Evolutionary conservation across 2,113 vertebrate genomes (phyloP).

Genomic region (Leptosomus discolor): DNA sequence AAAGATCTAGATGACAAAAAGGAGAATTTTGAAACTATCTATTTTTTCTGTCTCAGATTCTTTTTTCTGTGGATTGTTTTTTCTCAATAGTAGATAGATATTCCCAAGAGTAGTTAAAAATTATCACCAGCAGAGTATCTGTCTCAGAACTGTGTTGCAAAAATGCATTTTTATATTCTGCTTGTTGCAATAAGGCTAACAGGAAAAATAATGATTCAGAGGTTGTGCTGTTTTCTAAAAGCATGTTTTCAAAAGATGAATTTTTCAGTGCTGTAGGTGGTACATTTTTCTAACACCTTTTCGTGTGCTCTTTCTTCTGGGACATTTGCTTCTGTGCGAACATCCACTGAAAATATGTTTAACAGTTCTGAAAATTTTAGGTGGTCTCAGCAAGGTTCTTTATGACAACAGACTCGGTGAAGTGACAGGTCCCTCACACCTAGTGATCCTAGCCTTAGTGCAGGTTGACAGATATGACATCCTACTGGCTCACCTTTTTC

Average conservation of each 20-base stretch:
- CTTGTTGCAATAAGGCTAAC: not conserved
- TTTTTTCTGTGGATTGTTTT: not conserved
- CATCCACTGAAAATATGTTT: not conserved
- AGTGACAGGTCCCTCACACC: not conserved
- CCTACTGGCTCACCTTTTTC: slow-evolving; percentile 73
- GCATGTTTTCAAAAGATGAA: not conserved
- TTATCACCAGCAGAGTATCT: not conserved
- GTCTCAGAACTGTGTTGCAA: not conserved
- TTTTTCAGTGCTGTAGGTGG: not conserved
- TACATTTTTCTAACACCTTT: not conserved
- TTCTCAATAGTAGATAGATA: not conserved
- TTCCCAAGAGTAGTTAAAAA: not conserved
- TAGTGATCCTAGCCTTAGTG: slow-evolving; percentile 6
- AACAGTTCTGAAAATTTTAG: slow-evolving; percentile 10
- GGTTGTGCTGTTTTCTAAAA: not conserved
- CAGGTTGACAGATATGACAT: slow-evolving; percentile 62
- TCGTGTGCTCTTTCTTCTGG: not conserved
- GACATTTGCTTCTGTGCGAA: not conserved
- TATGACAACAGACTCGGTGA: not conserved
- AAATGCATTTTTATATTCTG: not conserved
- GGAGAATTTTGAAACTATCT: not conserved
- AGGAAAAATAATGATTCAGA: not conserved
- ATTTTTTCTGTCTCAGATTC: not conserved
- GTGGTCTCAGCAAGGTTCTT: not conserved
- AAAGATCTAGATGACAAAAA: not conserved